Base-by-base conservation (phyloP, 2,797 vertebrate species). In the Eulemur coronatus region DNA sequence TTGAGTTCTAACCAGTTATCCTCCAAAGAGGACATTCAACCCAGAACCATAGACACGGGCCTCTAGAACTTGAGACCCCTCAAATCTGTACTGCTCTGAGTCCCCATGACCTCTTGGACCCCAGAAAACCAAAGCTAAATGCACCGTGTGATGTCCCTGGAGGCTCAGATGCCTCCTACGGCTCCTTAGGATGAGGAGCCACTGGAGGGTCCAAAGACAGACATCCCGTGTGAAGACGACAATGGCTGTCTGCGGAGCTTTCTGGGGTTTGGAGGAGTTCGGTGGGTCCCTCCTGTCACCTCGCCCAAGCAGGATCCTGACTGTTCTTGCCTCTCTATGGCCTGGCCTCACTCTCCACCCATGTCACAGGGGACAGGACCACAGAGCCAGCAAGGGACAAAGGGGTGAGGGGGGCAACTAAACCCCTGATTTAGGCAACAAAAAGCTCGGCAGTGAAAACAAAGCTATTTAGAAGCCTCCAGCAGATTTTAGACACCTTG, bases 401-500 rank as follows among this genome's bases (percentile, higher is more conserved):
- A 41, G 17, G 1, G 1, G 17, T n/a, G 14, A 3, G 61, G 48
- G 79, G 38, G 33, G 15, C 61, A 52, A 94, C 75, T 7, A 86
- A 81, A 20, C 95, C 90, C 93, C 48, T 73, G 95, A 97, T 98
- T 97, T 84, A 95, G 89, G 96, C 98, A 97, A 98, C 97, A 97
- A 98, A 98, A 98, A 97, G 94, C 94, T 93, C 50, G 8, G 96
- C 87, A 80, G 30, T 0, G 57, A 95, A 98, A 96, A 72, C 82
- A 97, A 97, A 97, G 98, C 97, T 96, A 73, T 89, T 96, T 91
- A 94, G 89, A 80, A 0, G 92, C 97, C 97, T 72, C 97, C 97
- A 98, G 98, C 98, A 96, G 97, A 89, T 96, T 98, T 98, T 94
- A 98, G 98, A 98, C 98, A 99, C 98, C 98, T 99, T 98, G 98